Conservation (phyloP, 2,113 vertebrate genomes). For the Numida meleagris region DNA sequence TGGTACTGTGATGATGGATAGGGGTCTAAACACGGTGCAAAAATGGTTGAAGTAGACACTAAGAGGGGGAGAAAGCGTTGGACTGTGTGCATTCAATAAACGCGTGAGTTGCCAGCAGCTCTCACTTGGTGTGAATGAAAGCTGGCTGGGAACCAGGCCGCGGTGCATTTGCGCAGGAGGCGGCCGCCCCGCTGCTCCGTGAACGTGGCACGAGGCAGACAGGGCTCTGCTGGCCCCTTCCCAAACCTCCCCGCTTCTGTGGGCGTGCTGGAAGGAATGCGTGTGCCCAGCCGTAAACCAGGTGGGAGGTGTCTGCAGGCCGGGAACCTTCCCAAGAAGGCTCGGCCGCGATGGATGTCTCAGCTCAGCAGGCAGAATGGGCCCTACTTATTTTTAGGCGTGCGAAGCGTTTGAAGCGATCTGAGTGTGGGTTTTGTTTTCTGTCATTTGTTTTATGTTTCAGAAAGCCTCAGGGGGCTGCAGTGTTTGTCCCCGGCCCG, state of each 20-base stretch:
- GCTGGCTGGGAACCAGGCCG: rapidly evolving
- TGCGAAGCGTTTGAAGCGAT: neutral
- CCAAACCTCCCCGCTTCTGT: slow-evolving; percentile 48
- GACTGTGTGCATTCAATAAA: neutral
- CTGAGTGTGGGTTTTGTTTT: neutral
- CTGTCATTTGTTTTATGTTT: neutral
- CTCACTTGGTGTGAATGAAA: neutral
- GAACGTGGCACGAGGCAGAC: slow-evolving; percentile 54
- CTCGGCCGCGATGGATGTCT: neutral
- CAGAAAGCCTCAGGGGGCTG: neutral
- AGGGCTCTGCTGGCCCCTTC: slow-evolving; percentile 50
- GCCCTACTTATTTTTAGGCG: slow-evolving; percentile 22
- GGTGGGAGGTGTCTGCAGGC: slow-evolving; percentile 36
- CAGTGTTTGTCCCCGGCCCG: neutral
- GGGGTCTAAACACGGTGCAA: neutral
- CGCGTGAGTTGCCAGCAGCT: neutral
- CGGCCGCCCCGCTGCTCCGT: neutral
- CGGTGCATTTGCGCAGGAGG: neutral
- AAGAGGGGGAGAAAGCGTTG: neutral
- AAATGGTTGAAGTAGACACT: neutral
- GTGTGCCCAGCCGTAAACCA: neutral
- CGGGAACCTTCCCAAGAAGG: neutral
- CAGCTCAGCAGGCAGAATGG: slow-evolving; percentile 41
- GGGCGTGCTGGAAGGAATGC: neutral
- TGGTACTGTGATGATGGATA: neutral